Conservation (phyloP, 1,140 invertebrate genomes). For the Procambarus clarkii region DNA sequence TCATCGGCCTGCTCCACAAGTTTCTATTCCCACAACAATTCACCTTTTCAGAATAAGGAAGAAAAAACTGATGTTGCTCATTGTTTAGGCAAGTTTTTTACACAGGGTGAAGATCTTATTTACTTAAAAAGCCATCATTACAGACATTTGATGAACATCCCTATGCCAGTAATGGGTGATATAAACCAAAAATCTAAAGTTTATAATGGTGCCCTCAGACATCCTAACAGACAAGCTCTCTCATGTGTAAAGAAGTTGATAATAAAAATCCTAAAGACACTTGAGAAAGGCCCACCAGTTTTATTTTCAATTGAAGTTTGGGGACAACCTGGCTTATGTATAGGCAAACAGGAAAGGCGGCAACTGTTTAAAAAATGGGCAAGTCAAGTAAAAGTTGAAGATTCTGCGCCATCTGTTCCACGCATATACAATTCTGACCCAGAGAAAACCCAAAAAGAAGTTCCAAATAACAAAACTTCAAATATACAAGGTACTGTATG, state of each 20-base stretch:
- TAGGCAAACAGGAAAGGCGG: conserved; percentile 29
- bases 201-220: conserved; percentile 40
- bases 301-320: conserved; percentile 37
- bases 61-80: conserved; percentile 24
- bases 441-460: conserved; percentile 9
- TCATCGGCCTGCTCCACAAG: background rate
- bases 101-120: conserved; percentile 32
- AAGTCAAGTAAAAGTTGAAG: background rate
- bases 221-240: conserved; percentile 42
- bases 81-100: conserved; percentile 56
- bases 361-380: conserved; percentile 32
- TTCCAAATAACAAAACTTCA: background rate
- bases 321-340: conserved; percentile 54
- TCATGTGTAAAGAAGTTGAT: conserved; percentile 36
- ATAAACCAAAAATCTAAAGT: background rate
- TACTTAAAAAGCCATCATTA: conserved; percentile 48
- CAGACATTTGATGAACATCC: conserved; percentile 44
- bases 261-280: conserved; percentile 38
- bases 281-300: conserved; percentile 49
- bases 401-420: background rate
- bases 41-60: background rate
- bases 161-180: background rate
- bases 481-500: background rate
- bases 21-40: background rate
- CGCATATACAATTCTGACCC: conserved; percentile 46